Base-by-base conservation (phyloP, 2,113 vertebrate species). In the Cariama cristata region DNA sequence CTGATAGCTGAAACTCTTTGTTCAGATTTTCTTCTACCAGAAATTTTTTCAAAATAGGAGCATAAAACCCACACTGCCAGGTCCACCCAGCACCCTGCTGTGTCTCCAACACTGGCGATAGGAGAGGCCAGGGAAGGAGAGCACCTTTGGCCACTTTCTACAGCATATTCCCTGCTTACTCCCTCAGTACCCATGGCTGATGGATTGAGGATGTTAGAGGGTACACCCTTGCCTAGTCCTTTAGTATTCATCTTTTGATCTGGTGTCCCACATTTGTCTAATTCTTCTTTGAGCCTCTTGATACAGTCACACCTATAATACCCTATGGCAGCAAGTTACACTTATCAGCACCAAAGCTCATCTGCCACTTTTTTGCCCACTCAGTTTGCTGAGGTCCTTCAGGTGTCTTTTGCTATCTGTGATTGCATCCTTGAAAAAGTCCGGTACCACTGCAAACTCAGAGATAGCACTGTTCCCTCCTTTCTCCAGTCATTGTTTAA, bases 21-120 rank as follows among this genome's bases (percentile, higher is more conserved):
- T 56, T 86, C n/a, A 59, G 38, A 40, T 75, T 86, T 74, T 63
- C 33, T 75, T 75, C 30, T 30, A 53, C 8, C 19, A 86, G 62
- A 67, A 67, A 58, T 72, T 44, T 75, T 49, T 6, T 63, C 32
- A 32, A 71, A 91, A 72, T 2, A 68, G 45, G 44, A 72, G 22
- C 32, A 71, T 33, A 62, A 79, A 63, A 14, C 1, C 21, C 47
- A 8, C 0, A 0, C 20, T 16, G 9, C 22, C 32, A 20, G 8
- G 27, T 67, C 30, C 14, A 40, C 32, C 20, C 62, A 40, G 35
- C 24, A 68, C 8, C 28, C 4, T 9, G 33, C n/a, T 47, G 19
- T 26, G 16, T 64, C 45, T 56, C 67, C 72, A 63, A 27, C 40
- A 59, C 24, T 30, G 38, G 38, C 15, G 63, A 11, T 7, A 64